These are phyloP conservation scores for Sinohyriopsis cumingii DNA, from an alignment of 2,888 invertebrate genomes.

Conservation along the genomic window DNA sequence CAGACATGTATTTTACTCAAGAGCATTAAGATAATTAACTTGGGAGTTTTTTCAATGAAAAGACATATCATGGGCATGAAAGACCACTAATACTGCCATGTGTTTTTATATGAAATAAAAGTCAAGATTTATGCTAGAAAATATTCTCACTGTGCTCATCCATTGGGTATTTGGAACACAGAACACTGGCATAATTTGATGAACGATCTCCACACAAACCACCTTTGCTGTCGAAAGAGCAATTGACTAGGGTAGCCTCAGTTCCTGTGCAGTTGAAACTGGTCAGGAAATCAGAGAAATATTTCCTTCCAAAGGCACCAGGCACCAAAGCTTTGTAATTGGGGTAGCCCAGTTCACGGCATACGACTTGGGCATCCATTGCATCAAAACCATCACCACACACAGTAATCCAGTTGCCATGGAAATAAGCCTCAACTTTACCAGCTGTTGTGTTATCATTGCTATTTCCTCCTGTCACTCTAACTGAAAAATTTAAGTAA, in stretches of 20 bases:
- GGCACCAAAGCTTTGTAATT: conserved; percentile 47
- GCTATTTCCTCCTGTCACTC: conserved; percentile 43
- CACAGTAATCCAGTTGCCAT: conserved; percentile 48
- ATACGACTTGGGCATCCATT: conserved; percentile 42
- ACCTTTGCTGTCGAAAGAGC: conserved; percentile 23
- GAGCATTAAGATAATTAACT: too few relatives aligned
- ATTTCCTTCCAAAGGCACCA: conserved; percentile 45
- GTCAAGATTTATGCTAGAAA: neutral
- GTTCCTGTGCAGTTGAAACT: conserved; percentile 73
- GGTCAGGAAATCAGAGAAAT: conserved; percentile 43
- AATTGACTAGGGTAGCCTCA: conserved; percentile 43
- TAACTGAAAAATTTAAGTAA: conserved; percentile 30
- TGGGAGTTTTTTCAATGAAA: too few relatives aligned
- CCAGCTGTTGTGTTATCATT: conserved; percentile 49
- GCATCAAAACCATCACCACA: conserved; percentile 46
- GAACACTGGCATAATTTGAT: conserved; percentile 50
- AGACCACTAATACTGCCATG: too few relatives aligned
- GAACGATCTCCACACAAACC: conserved; percentile 37
- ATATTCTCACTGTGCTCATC: conserved; percentile 23
- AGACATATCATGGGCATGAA: too few relatives aligned
- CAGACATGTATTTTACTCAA: too few relatives aligned
- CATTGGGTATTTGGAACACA: conserved; percentile 49
- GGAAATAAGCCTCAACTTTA: conserved; percentile 46
- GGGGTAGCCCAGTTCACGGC: conserved; percentile 46
- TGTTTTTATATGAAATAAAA: too few relatives aligned